phyloP scores from a whole-genome alignment of 2,888 invertebrate genomes.

The Hedya salicella region DNA sequence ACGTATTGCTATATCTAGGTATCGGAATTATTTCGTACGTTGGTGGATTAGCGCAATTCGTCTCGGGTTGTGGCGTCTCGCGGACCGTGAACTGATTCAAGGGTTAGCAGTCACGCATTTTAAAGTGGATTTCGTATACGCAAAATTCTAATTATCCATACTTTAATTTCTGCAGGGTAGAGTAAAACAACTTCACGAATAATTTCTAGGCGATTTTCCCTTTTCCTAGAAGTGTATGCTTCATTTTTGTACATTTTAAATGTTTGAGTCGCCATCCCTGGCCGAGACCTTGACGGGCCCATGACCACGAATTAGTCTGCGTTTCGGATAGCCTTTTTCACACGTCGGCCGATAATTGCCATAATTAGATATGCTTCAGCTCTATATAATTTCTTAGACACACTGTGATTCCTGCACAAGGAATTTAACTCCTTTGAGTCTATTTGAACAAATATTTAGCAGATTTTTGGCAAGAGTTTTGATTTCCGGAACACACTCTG shows the following conservation, averaged over 20 bases:
- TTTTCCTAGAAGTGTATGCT: background rate
- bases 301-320: constrained; percentile 41
- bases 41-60: constrained; percentile 48
- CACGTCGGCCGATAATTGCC: constrained; percentile 55
- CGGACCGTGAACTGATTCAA: constrained; percentile 38
- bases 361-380: constrained; percentile 65
- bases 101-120: constrained; percentile 23
- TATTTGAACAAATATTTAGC: constrained; percentile 57
- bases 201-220: background rate
- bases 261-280: constrained; percentile 25
- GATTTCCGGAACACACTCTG: constrained; percentile 19
- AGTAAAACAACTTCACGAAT: background rate
- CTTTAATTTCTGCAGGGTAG: background rate
- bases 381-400: constrained; percentile 58
- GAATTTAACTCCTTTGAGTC: constrained; percentile 47
- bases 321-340: constrained; percentile 39
- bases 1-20: constrained; percentile 26
- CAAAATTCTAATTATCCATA: background rate
- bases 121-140: background rate
- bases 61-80: constrained; percentile 43
- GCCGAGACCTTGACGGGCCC: constrained; percentile 34
- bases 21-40: constrained; percentile 64
- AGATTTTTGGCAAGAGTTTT: constrained; percentile 49
- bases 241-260: background rate
- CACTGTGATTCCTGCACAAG: constrained; percentile 51